Conservation (phyloP, 64 coral and sea anemone genomes). For the Stichodactyla helianthus region DNA sequence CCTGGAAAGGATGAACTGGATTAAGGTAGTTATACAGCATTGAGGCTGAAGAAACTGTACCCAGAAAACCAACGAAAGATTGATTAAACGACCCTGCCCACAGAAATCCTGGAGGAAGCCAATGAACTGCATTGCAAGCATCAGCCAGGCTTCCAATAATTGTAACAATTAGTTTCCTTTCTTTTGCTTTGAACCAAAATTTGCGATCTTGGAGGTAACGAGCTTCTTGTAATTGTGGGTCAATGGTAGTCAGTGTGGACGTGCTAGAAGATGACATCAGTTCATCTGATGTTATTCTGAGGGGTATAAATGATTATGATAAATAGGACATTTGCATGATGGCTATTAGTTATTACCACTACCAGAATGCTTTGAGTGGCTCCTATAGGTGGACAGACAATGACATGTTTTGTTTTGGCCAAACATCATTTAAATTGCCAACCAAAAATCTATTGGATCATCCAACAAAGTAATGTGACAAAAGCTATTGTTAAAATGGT, state of each 20-base stretch:
- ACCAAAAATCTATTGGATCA: too few species aligned
- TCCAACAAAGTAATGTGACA: too few species aligned
- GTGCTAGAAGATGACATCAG: neutral
- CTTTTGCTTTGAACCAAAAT: constrained; percentile 24
- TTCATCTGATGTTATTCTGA: neutral
- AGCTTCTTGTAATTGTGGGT: neutral
- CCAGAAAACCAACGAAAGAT: constrained; percentile 51
- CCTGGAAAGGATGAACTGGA: constrained; percentile 3
- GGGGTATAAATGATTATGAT: neutral
- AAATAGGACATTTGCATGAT: too few species aligned
- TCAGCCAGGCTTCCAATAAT: constrained; percentile 65
- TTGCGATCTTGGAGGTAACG: neutral
- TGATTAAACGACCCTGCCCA: constrained; percentile 58
- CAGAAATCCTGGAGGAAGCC: constrained; percentile 60
- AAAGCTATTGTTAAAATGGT: too few species aligned
- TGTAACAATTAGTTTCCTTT: constrained; percentile 51
- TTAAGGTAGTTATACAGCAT: constrained; percentile 80
- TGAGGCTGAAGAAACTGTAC: constrained; percentile 67
- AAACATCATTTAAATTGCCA: too few species aligned
- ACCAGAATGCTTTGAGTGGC: too few species aligned
- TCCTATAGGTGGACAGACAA: too few species aligned
- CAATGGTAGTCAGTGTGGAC: neutral
- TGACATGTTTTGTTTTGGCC: too few species aligned
- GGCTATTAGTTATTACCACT: too few species aligned
- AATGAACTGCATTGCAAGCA: constrained; percentile 58